These are phyloP conservation scores for Scomber colias DNA, from an alignment of 2,113 vertebrate species.

Conservation along the genomic window DNA sequence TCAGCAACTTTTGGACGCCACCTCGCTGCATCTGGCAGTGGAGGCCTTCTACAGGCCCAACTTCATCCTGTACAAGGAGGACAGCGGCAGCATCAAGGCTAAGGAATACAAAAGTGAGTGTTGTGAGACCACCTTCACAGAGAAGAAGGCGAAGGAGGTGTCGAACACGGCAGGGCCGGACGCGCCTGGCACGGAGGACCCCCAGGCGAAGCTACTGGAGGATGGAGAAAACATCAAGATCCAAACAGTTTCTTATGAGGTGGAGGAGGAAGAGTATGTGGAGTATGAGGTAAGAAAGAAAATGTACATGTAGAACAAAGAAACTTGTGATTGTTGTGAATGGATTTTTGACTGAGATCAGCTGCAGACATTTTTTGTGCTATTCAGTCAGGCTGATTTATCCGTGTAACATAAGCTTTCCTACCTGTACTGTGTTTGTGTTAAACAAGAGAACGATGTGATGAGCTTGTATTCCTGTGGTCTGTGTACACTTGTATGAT, in stretches of 20 bases:
- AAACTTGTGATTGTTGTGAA: not conserved
- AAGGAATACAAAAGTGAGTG: constrained; percentile 93
- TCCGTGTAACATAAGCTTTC: not conserved
- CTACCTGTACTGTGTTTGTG: not conserved
- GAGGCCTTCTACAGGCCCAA: constrained; percentile 95
- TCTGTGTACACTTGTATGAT: constrained; percentile 19
- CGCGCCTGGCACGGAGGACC: constrained; percentile 72
- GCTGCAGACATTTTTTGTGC: not conserved
- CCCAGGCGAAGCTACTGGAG: constrained; percentile 82
- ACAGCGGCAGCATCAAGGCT: constrained; percentile 85
- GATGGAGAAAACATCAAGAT: constrained; percentile 90
- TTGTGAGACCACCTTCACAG: constrained; percentile 95
- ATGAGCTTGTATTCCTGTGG: constrained; percentile 4
- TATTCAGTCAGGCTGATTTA: not conserved
- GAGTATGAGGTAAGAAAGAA: constrained; percentile 89
- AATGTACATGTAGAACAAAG: not conserved
- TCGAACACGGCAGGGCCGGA: constrained; percentile 66
- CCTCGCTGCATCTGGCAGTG: constrained; percentile 94
- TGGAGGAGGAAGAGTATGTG: constrained; percentile 94
- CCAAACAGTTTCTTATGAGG: constrained; percentile 95
- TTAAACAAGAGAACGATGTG: constrained; percentile 7
- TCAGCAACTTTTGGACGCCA: constrained; percentile 95
- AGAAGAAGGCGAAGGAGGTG: constrained; percentile 85
- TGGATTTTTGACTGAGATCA: not conserved
- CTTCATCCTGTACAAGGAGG: constrained; percentile 94